These are phyloP conservation scores for Amia ocellicauda DNA, from an alignment of 2,113 vertebrate species.

Conservation along the genomic window DNA sequence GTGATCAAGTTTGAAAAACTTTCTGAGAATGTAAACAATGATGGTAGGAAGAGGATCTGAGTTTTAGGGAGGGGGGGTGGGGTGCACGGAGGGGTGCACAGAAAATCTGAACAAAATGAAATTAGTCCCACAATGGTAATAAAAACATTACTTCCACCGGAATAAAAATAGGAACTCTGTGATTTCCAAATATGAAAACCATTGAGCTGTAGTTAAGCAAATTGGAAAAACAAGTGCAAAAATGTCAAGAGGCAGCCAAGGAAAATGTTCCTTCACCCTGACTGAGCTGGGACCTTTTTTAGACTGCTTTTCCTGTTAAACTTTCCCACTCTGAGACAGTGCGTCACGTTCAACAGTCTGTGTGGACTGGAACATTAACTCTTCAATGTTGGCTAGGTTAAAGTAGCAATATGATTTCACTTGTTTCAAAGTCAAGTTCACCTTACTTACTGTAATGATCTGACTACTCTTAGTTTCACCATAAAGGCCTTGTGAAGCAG, in stretches of 20 bases:
- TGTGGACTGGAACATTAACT: background rate
- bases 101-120: slow-evolving; percentile 30
- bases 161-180: slow-evolving; percentile 51
- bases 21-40: background rate
- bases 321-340: slow-evolving; percentile 66
- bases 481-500: no score
- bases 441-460: no score
- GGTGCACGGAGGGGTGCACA: slow-evolving; percentile 20
- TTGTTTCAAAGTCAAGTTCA: no score
- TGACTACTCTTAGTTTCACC: no score
- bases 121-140: slow-evolving; percentile 40
- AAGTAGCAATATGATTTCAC: no score
- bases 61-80: slow-evolving; percentile 32
- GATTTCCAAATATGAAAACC: slow-evolving; percentile 59
- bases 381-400: no score
- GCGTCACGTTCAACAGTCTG: slow-evolving; percentile 62
- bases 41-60: background rate
- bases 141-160: slow-evolving; percentile 45
- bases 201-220: slow-evolving; percentile 58
- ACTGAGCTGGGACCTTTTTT: slow-evolving; percentile 63
- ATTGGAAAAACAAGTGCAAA: slow-evolving; percentile 71
- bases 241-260: slow-evolving; percentile 64
- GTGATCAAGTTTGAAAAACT: no score
- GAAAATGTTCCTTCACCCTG: slow-evolving; percentile 62
- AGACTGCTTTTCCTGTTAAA: slow-evolving; percentile 68